Evolutionary conservation across 2,888 invertebrate species (phyloP), one percentile per base, ranked within the genome.

Genomic region (Limnephilus lunatus): DNA sequence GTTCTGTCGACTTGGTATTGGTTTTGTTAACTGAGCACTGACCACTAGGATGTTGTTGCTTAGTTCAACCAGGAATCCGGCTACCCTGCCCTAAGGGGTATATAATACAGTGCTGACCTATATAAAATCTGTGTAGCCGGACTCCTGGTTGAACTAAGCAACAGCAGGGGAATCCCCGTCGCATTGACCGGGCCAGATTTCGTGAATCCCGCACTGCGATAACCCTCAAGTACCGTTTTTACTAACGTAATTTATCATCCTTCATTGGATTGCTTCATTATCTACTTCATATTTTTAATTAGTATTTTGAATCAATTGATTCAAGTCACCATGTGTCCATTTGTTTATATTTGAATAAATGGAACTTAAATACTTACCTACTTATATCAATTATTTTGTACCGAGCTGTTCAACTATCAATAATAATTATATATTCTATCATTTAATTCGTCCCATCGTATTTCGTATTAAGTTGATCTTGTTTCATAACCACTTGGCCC

Each of bases 261-360:
- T 68, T 68, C 53, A 68, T 68, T 68, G 53, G 4, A 68, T 68
- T 68, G 53, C 53, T 25, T 25, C 53, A 68, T 68, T 5, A n/a
- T n/a, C n/a, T n/a, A 68, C 53, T 68, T 68, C 19, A 68, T 25
- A 68, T 82, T 82, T 30, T 82, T 82, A 32, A 82, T 82, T 82
- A 82, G 19, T 31, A 11, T 82, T 82, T 82, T 15, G 14, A 31
- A 30, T 31, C 82, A 82, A 82, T 82, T 82, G 82, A 15, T 25
- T 32, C 12, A 9, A 82, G 32, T 68, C 82, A n/a, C 19, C 82
- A 30, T 15, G 15, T 19, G 25, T 12, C 31, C 32, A 11, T 82
- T 30, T 82, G 82, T 31, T 82, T 31, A 82, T 31, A 82, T 82
- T 32, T 7, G 15, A 32, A 30, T 82, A 31, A 30, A 31, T 82